A percentile compares a stretch with the other conserved stretches of the same genome.
Evolutionary conservation across 2,113 vertebrate species (phyloP).

Genomic region (Pangasianodon hypophthalmus): DNA sequence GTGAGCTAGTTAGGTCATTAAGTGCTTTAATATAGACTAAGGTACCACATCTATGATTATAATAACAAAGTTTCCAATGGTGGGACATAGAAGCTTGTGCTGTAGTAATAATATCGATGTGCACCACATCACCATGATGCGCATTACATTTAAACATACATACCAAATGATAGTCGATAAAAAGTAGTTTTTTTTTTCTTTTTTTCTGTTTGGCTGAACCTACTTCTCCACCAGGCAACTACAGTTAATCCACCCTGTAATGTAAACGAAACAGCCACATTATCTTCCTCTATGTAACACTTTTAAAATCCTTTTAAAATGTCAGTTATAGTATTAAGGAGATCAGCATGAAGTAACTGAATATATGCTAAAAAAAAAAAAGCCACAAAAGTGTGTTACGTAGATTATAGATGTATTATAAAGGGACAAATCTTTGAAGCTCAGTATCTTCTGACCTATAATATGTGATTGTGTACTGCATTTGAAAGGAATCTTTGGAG

Average conservation of each 20-base stretch:
- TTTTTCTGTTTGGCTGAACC: not conserved
- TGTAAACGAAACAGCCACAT: too few relatives aligned
- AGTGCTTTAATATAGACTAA: not conserved
- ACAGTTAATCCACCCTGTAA: too few relatives aligned
- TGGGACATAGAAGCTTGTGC: not conserved
- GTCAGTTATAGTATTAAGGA: not conserved
- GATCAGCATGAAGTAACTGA: not conserved
- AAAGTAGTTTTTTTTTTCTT: not conserved
- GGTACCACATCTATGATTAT: not conserved
- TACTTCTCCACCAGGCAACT: not conserved
- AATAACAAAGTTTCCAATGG: not conserved
- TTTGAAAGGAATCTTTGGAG: slow-evolving; percentile 79
- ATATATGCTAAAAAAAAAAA: not conserved
- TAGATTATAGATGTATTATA: not conserved
- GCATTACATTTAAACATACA: not conserved
- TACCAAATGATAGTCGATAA: not conserved
- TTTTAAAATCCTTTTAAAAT: not conserved
- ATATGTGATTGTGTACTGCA: slow-evolving; percentile 13
- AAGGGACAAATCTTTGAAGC: not conserved
- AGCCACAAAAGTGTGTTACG: not conserved
- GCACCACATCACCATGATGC: not conserved
- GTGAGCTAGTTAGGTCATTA: not conserved
- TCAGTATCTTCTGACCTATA: not conserved
- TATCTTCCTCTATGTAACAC: not conserved
- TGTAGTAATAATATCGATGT: not conserved